Percentiles rank a stretch among this genome's conserved stretches.
These are phyloP conservation scores for Gortyna flavago DNA, from an alignment of 2,888 invertebrate genomes.

Conservation along the genomic window DNA sequence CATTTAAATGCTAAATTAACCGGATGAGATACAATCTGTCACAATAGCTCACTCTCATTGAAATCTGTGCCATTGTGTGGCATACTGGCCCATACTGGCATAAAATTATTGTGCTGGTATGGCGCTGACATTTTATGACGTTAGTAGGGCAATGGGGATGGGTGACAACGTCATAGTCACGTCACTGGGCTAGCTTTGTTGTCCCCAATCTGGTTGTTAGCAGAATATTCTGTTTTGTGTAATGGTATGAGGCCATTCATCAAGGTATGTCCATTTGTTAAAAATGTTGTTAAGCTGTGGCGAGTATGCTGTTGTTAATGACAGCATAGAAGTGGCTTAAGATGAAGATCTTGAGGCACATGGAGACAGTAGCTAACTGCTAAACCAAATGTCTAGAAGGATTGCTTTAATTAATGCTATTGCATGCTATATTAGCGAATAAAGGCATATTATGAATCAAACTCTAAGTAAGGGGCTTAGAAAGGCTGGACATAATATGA, in stretches of 20 bases:
- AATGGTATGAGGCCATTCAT: neutral
- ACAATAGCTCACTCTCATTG: slow-evolving; percentile 73
- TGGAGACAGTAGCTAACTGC: neutral
- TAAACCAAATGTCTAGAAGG: neutral
- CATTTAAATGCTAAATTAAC: slow-evolving; percentile 70
- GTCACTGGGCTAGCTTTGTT: neutral
- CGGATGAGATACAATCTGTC: slow-evolving; percentile 75
- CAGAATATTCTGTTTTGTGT: slow-evolving; percentile 9
- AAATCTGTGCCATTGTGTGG: slow-evolving; percentile 75
- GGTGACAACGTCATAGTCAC: slow-evolving; percentile 26
- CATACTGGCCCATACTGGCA: slow-evolving; percentile 59
- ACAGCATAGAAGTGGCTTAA: neutral
- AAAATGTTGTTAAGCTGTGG: neutral
- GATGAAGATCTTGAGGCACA: neutral
- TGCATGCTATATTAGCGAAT: neutral
- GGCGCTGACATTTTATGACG: slow-evolving; percentile 18
- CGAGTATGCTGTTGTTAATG: neutral
- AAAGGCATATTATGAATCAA: neutral
- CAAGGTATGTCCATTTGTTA: neutral
- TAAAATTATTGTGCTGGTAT: slow-evolving; percentile 49
- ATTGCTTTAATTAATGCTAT: neutral
- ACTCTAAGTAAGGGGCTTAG: neutral
- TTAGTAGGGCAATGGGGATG: slow-evolving; percentile 46
- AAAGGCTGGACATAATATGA: neutral
- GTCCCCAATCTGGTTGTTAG: neutral